Base-by-base conservation (phyloP, 2,113 vertebrate genomes). In the Paramormyrops kingsleyae region DNA sequence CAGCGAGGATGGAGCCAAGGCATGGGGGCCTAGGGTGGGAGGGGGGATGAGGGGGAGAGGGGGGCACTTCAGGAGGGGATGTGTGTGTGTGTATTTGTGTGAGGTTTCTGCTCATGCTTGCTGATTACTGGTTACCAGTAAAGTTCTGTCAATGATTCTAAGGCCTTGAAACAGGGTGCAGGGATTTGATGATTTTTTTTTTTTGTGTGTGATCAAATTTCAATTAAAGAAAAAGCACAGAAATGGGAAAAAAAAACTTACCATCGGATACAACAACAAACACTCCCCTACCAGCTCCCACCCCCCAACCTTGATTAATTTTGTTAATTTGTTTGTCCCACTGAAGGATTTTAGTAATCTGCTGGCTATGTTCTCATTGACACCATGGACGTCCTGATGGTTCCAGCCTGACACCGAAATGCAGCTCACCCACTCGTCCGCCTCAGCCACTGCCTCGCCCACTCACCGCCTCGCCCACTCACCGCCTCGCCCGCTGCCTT, bases 1-100 rank as follows among this genome's bases (percentile, higher is more conserved):
- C 31, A 87, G 91, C 92, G 92, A 94, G 52, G 92, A 88, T 52
- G 47, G 88, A 93, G 91, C 92, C 91, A 92, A 92, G 93, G 89
- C 93, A 80, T 93, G 92, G 91, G 93, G 91, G 90, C 46, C 88
- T 87, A 39, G 88, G 62, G 31, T 17, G 59, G 66, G 89, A 17
- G 31, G 91, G 80, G 80, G 35, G 35, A 35, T 35, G 35, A 35
- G 35, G 87, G 19, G 21, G 47, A 89, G 90, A 8, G 80, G 83
- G 24, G 89, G 91, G 62, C 90, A 91, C 90, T 91, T 93, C 91
- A 91, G 80, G 88, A 83, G 86, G 49, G 62, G 4, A 0, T 53
- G 4, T 52, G 50, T 85, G 15, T 49, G 52, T 31, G 44, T 47
- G 7, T 44, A 5, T 49, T 9, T 49, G 83, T 49, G 44, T 15